Evolutionary conservation across 1,140 invertebrate genomes (phyloP), one percentile per base, ranked within the genome.

Genomic region (Anastatus disparis): DNA sequence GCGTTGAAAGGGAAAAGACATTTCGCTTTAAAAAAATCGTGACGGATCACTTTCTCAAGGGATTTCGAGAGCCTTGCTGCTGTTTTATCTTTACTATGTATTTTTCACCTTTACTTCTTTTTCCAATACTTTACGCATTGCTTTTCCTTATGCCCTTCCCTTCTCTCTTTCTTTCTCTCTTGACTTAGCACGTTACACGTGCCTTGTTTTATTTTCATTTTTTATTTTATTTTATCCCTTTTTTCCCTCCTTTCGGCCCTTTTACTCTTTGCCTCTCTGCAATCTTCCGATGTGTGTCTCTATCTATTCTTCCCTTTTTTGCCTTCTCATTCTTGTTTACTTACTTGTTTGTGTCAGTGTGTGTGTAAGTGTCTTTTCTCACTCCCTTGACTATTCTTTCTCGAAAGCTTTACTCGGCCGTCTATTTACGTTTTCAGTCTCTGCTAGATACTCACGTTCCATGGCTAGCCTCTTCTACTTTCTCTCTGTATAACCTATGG

Each of bases 1-100:
- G 35, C n/a, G n/a, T n/a, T n/a, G n/a, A n/a, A n/a, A n/a, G n/a
- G n/a, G n/a, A n/a, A n/a, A n/a, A n/a, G 63, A 65, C 50, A n/a
- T 65, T 55, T 56, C 64, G 17, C 64, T 66, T 26, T 66, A 40
- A 40, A n/a, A n/a, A 56, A 66, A 46, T 66, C 64, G 64, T 66
- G 64, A 66, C 64, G 52, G 52, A 56, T 66, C 53, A 52, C 52
- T 26, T 56, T 20, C 52, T 56, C 52, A 27, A 56, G 64, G 64
- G 64, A 66, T 66, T 55, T 40, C 52, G 20, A 44, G 12, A 42
- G 35, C 9, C 29, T 46, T 42, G 22, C 20, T 65, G 42, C 15
- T 22, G 1, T 22, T 44, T 61, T 17, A 40, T 27, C 20, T 22
- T 26, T 52, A 52, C 50, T n/a, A 52, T 24, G 50, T 52, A 24